Evolutionary conservation across 2,797 vertebrate species (phyloP), one percentile per base, ranked within the genome.

Genomic region (Labroides dimidiatus): DNA sequence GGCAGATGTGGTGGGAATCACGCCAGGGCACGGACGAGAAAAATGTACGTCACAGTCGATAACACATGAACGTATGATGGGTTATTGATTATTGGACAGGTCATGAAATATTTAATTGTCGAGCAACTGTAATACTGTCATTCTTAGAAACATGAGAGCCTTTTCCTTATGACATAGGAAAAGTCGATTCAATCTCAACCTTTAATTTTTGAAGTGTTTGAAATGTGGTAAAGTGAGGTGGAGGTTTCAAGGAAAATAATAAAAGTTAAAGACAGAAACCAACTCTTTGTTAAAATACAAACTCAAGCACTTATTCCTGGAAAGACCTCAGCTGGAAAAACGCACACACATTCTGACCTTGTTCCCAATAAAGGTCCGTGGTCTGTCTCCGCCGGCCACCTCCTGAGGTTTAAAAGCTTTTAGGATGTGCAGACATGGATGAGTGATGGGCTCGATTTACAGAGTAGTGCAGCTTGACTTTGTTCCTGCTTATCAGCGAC

Each of bases 1-100:
- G 96, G 59, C 96, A 95, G 53, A 72, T 96, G 87, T 99, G 97
- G 97, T 96, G 96, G 82, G 94, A 90, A 13, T 93, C 95, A 16
- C 95, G 93, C 63, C 96, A 95, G 75, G 92, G 94, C 69, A 97
- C 97, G 0, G 97, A 99, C 14, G 97, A 99, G 87, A 96, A 94
- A 93, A 97, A 97, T 5, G 92, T 93, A 90, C 0, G 87, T 78
- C 19, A 37, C 15, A 21, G 15, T 62, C 21, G 36, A 77, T 1
- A 16, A 33, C 60, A 48, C 53, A 60, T 4, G 21, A 17, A 30
- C 27, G 16, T 44, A n/a, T 39, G 6, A 54, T 10, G 20, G 27
- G 53, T 61, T 17, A 66, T 53, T 71, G 48, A 74, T 78, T 58
- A 43, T 1, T 42, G 30, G 30, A 39, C 36, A 27, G 21, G 33